phyloP scores from a whole-genome alignment of 2,888 invertebrate species.

The Cheilosia variabilis region DNA sequence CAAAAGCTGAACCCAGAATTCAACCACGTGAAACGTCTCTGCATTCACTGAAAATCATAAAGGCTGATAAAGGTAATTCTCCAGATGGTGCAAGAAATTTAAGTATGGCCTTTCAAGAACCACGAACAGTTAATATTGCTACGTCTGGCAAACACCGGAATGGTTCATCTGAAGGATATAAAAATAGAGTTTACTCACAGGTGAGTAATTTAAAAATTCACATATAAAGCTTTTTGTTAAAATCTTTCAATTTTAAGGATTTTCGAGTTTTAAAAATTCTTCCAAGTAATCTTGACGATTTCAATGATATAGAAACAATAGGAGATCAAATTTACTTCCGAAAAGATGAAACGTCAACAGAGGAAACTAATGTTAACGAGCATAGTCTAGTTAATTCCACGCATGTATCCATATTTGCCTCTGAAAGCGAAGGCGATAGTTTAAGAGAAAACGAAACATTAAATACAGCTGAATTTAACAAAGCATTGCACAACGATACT shows the following conservation, averaged over 20 bases:
- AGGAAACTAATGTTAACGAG: constrained; percentile 31
- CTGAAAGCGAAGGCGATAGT: constrained; percentile 7
- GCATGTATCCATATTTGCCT: constrained; percentile 9
- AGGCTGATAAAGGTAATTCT: constrained; percentile 66
- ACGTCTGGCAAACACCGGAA: constrained; percentile 47
- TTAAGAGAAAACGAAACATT: constrained; percentile 18
- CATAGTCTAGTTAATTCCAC: constrained; percentile 23
- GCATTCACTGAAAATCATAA: constrained; percentile 78
- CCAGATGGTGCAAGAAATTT: constrained; percentile 38
- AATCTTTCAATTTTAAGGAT: constrained; percentile 71
- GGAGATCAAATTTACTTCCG: constrained; percentile 78
- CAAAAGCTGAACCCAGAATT: constrained; percentile 77
- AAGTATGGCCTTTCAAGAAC: constrained; percentile 15
- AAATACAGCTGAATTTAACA: neutral
- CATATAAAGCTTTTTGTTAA: neutral
- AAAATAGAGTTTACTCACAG: constrained; percentile 77
- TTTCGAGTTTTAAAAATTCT: constrained; percentile 78
- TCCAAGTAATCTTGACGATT: constrained; percentile 77
- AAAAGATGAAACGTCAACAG: constrained; percentile 70
- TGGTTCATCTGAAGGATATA: constrained; percentile 38
- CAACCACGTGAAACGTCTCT: constrained; percentile 76
- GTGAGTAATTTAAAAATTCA: constrained; percentile 56
- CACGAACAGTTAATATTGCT: constrained; percentile 58
- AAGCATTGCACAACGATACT: constrained; percentile 37
- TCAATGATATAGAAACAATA: constrained; percentile 77